Conservation (phyloP, 1,140 invertebrate species). For the Lysiphlebus fabarum region DNA sequence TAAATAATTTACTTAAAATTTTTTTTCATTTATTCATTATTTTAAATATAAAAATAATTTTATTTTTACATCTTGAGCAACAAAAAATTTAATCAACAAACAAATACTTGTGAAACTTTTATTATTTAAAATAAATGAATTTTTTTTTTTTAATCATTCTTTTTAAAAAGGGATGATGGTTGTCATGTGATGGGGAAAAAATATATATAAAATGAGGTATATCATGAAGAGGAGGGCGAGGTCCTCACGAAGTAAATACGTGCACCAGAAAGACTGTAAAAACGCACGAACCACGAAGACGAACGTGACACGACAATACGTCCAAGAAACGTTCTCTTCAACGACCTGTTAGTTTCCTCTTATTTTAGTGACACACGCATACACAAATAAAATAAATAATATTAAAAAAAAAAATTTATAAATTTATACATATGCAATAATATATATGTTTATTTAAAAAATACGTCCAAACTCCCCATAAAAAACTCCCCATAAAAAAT, state of each 20-base stretch:
- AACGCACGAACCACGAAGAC: conserved; percentile 27
- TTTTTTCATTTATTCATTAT: too few relatives aligned
- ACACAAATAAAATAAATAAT: conserved; percentile 5
- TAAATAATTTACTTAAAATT: too few relatives aligned
- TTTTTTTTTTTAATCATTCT: too few relatives aligned
- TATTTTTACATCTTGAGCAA: too few relatives aligned
- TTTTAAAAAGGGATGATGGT: background rate
- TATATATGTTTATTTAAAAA: background rate
- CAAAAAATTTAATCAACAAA: too few relatives aligned
- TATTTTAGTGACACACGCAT: conserved; percentile 13
- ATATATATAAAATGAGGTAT: background rate
- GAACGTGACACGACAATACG: conserved; percentile 27
- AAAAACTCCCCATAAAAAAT: too few relatives aligned
- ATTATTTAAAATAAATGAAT: too few relatives aligned
- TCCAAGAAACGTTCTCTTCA: conserved; percentile 21
- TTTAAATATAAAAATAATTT: too few relatives aligned
- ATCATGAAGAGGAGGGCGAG: conserved; percentile 24
- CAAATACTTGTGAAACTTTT: too few relatives aligned
- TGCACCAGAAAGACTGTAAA: conserved; percentile 27
- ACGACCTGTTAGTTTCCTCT: background rate
- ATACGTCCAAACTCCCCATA: too few relatives aligned
- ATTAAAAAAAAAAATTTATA: conserved; percentile 3
- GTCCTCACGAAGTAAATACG: conserved; percentile 27
- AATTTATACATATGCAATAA: conserved; percentile 3
- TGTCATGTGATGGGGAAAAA: background rate